Conservation (phyloP, 2,888 invertebrate species). For the Dugesia japonica region DNA sequence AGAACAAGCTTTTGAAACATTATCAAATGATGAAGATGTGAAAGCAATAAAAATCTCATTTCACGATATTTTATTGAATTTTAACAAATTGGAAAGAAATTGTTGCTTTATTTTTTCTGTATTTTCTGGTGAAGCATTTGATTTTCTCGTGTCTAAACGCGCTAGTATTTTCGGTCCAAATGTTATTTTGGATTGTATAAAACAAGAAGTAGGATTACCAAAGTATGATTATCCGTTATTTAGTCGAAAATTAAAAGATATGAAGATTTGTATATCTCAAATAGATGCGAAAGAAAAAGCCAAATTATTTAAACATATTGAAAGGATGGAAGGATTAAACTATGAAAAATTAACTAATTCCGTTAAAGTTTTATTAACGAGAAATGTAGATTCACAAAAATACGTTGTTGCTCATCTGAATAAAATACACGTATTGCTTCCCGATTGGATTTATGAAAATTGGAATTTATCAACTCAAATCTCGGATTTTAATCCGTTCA, state of each 20-base stretch:
- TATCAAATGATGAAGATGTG: not conserved
- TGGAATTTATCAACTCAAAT: not conserved
- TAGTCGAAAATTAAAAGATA: slow-evolving; percentile 9
- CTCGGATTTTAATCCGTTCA: no score
- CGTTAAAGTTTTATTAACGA: slow-evolving; percentile 25
- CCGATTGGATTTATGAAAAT: slow-evolving; percentile 58
- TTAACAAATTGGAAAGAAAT: not conserved
- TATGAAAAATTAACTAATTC: not conserved
- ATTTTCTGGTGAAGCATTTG: not conserved
- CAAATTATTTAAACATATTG: not conserved
- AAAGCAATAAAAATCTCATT: not conserved
- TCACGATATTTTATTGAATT: not conserved
- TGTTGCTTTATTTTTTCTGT: not conserved
- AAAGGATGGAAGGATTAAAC: slow-evolving; percentile 23
- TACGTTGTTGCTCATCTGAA: slow-evolving; percentile 55
- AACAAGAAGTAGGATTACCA: slow-evolving; percentile 21
- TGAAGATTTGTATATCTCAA: not conserved
- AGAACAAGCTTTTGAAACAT: not conserved
- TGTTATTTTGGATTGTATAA: slow-evolving; percentile 17
- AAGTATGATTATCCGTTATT: not conserved
- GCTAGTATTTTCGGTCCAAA: slow-evolving; percentile 20
- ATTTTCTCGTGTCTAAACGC: not conserved
- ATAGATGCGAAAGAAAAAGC: not conserved
- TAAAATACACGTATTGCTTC: slow-evolving; percentile 60
- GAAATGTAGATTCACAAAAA: slow-evolving; percentile 46